Conservation (phyloP, 2,888 invertebrate species). For the Cephus spinipes region DNA sequence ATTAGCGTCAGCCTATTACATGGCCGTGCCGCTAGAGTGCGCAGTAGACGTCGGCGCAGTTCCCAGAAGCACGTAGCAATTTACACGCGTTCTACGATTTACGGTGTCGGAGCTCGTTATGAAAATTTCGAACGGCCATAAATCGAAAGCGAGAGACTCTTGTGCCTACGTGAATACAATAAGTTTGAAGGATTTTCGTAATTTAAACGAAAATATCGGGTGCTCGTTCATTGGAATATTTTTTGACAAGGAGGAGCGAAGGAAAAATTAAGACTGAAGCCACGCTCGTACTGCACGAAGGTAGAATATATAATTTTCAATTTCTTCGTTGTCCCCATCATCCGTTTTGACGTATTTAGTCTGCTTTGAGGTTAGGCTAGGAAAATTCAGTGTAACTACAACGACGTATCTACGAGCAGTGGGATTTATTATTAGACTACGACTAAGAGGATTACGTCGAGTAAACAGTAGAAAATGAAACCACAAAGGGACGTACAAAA, state of each 20-base stretch:
- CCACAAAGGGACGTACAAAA: not conserved
- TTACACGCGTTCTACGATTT: no score
- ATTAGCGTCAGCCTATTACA: no score
- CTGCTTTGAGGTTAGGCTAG: not conserved
- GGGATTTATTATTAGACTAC: not conserved
- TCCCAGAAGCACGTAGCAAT: no score
- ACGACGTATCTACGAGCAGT: not conserved
- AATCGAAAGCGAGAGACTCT: no score
- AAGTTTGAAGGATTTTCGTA: not conserved
- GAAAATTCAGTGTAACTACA: not conserved
- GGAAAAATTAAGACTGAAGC: not conserved
- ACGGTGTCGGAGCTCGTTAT: not conserved
- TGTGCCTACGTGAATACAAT: not conserved
- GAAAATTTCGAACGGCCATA: not conserved
- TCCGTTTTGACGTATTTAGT: not conserved
- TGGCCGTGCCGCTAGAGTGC: no score
- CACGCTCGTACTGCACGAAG: not conserved
- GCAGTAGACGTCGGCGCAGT: no score
- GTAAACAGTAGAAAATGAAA: not conserved
- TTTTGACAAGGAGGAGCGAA: not conserved
- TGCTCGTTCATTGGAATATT: not conserved
- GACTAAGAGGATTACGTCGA: not conserved
- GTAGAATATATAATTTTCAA: not conserved
- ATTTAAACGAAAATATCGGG: not conserved
- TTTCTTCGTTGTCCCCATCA: not conserved